Conservation (phyloP, 1,140 invertebrate genomes). For the Eueides isabella region DNA sequence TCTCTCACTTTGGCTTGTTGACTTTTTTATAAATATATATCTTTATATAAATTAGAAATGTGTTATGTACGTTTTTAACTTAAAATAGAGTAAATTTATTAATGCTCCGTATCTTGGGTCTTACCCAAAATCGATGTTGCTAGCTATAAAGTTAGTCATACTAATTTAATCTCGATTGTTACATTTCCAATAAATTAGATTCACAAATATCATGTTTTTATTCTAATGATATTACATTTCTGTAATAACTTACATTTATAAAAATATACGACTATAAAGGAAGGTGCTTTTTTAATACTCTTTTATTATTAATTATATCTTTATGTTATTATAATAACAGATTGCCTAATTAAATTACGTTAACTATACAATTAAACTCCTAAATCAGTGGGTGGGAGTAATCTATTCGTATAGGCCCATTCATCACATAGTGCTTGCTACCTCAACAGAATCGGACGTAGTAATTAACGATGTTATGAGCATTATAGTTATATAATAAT, state of each 20-base stretch:
- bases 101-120: not conserved
- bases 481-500: no score
- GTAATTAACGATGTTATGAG: not conserved
- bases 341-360: conserved; percentile 5
- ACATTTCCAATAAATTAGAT: not conserved
- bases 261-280: not conserved
- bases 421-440: not conserved
- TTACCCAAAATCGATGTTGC: not conserved
- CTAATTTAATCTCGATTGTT: not conserved
- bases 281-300: not conserved
- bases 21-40: not conserved
- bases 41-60: not conserved
- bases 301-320: not conserved
- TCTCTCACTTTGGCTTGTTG: not conserved
- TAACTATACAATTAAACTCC: not conserved
- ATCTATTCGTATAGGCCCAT: not conserved
- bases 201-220: not conserved
- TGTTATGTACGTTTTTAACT: no score
- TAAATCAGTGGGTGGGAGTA: not conserved
- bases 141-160: not conserved
- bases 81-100: not conserved
- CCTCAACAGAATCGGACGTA: not conserved
- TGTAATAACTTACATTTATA: not conserved
- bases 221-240: no score
- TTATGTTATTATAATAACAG: not conserved